A percentile compares a stretch with the other conserved stretches of the same genome.
Evolutionary conservation across 2,113 vertebrate species (phyloP).

Genomic region (Phalacrocorax brasilianus): DNA sequence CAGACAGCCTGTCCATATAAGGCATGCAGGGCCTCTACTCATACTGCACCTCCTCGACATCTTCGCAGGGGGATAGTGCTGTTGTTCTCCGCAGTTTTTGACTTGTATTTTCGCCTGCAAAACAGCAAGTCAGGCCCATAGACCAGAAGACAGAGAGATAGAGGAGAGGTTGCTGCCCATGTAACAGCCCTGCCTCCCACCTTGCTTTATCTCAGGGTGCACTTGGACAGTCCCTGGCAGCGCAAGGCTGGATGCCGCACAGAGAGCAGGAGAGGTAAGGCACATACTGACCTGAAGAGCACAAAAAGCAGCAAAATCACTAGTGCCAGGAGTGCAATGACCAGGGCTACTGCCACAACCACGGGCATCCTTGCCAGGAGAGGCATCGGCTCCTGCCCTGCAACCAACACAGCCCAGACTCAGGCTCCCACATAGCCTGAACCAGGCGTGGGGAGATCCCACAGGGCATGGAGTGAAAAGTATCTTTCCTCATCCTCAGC

Average conservation of each 20-base stretch:
- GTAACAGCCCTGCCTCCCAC: neutral
- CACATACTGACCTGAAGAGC: constrained; percentile 22
- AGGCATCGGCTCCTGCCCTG: neutral
- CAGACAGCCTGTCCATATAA: neutral
- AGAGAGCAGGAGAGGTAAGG: neutral
- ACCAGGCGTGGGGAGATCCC: fast-evolving
- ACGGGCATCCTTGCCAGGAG: fast-evolving
- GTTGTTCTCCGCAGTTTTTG: neutral
- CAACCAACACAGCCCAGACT: neutral
- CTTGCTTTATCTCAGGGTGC: neutral
- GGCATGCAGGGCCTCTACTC: neutral
- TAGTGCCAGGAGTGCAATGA: neutral
- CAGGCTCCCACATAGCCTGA: neutral
- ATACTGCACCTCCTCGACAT: neutral
- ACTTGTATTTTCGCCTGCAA: constrained; percentile 3
- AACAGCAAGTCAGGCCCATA: neutral
- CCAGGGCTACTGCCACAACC: neutral
- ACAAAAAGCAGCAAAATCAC: neutral
- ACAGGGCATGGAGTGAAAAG: fast-evolving
- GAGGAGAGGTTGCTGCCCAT: neutral
- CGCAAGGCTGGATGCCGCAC: neutral
- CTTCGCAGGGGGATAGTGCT: constrained; percentile 13
- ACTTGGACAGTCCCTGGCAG: neutral
- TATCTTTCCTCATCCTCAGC: neutral
- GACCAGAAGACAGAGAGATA: neutral